A percentile compares a stretch with the other conserved stretches of the same genome.
Conservation (phyloP, 2,888 invertebrate species). For the Nasonia oneida region DNA sequence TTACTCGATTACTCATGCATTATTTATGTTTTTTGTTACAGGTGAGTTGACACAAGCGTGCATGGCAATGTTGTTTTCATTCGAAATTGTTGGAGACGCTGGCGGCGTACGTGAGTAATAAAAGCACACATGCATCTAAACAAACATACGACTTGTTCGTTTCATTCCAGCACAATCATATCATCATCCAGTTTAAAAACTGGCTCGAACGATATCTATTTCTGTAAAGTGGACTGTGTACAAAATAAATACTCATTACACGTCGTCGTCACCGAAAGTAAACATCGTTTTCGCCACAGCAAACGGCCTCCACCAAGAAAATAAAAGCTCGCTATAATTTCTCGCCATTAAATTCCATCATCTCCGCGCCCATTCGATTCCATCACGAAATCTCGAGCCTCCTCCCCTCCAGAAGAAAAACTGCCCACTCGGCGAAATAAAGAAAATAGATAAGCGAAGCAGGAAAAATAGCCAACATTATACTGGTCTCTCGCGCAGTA, state of each 20-base stretch:
- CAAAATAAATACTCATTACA: neutral
- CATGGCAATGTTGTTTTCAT: neutral
- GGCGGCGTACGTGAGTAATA: neutral
- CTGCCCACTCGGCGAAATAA: neutral
- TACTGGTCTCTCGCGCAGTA: neutral
- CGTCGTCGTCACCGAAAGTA: neutral
- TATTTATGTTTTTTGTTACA: slow-evolving; percentile 12
- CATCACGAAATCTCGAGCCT: neutral
- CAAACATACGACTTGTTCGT: neutral
- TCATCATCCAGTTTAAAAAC: neutral
- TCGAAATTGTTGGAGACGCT: neutral
- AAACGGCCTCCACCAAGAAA: neutral
- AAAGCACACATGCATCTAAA: neutral
- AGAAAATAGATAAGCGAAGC: slow-evolving; percentile 38
- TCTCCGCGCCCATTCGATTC: neutral
- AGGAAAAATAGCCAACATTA: slow-evolving; percentile 44
- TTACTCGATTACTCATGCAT: neutral
- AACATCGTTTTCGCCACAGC: neutral
- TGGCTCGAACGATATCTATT: neutral
- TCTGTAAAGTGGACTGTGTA: neutral
- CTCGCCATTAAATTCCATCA: slow-evolving; percentile 31
- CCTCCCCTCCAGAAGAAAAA: too few species aligned
- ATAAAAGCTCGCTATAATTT: slow-evolving; percentile 10
- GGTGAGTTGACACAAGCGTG: slow-evolving; percentile 12
- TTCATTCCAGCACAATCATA: neutral